Evolutionary conservation across 2,113 vertebrate genomes (phyloP), one percentile per base, ranked within the genome.

Genomic region (Anarrhichthys ocellatus): DNA sequence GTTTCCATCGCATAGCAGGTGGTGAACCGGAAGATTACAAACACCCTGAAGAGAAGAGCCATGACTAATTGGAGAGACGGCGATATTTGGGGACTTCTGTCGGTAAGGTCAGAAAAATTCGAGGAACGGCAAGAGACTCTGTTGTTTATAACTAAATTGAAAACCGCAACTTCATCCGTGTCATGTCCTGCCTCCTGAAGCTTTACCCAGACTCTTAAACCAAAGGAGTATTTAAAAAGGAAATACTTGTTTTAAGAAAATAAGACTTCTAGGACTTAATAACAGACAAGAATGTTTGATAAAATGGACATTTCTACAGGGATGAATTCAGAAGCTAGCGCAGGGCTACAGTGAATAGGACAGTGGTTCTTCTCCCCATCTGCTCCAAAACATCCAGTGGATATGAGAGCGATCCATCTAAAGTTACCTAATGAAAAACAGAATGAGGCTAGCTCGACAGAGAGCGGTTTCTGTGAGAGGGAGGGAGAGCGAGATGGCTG

Each of bases 361-460:
- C 78, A 72, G 40, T 52, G 66, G 50, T 62, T 56, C 52, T 27
- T 62, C 56, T 56, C 20, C 34, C 82, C 68, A 18, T 82, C 73
- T 78, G 50, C 59, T 76, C 70, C 59, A 73, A 87, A 75, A 83
- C 65, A 75, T 44, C 79, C 87, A 46, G 68, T 73, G 75, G 77
- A 87, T 88, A 73, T 81, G 82, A 84, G 79, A 86, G 68, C 68
- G 44, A 87, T 92, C 86, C 87, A 71, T 91, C 85, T 86, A 81
- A 89, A 90, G 82, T 92, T 81, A 80, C 87, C 75, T 61, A 87
- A 89, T 88, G 77, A 89, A 87, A 85, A 82, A 76, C 62, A 72
- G 71, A 88, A 59, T 74, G 80, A 76, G 82, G 73, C 80, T 77
- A 62, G 66, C 11, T 56, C 76, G 81, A 86, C 70, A 83, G 81